Conservation (phyloP, 92 coral and sea anemone species). For the Ricordea florida region DNA sequence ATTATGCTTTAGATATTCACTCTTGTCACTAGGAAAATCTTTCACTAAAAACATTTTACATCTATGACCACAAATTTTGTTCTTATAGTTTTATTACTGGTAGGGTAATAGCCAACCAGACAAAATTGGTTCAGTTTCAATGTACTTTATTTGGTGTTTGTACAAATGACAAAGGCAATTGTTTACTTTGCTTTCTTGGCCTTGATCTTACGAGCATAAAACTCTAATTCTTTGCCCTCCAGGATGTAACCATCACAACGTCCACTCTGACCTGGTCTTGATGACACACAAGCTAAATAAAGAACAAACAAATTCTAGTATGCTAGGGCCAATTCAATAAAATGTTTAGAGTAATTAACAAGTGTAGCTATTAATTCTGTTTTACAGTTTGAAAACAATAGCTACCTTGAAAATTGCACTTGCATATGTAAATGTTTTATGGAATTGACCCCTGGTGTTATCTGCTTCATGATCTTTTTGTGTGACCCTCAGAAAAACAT, state of each 20-base stretch:
- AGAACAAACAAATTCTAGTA: not conserved
- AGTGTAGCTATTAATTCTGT: too few species aligned
- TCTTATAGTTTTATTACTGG: not conserved
- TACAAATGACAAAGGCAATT: conserved; percentile 45
- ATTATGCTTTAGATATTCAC: too few species aligned
- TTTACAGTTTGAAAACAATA: too few species aligned
- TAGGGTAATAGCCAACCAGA: not conserved
- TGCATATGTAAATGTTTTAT: too few species aligned
- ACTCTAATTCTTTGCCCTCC: conserved; percentile 99
- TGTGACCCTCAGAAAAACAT: too few species aligned
- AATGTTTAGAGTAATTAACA: not conserved
- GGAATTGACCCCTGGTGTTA: too few species aligned
- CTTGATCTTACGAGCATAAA: conserved; percentile 86
- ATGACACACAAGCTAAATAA: conserved; percentile 85
- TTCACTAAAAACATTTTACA: too few species aligned
- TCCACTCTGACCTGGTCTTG: conserved; percentile 99
- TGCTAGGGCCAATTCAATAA: not conserved
- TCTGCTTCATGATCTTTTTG: too few species aligned
- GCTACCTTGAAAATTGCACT: too few species aligned
- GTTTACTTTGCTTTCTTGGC: conserved; percentile 98
- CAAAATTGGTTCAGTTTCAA: not conserved
- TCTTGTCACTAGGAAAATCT: too few species aligned
- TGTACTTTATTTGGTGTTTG: conserved; percentile 49
- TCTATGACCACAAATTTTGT: too few species aligned
- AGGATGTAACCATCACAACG: conserved; percentile 97